These are phyloP conservation scores for Melieria picta DNA, from an alignment of 2,888 invertebrate genomes.

Conservation along the genomic window DNA sequence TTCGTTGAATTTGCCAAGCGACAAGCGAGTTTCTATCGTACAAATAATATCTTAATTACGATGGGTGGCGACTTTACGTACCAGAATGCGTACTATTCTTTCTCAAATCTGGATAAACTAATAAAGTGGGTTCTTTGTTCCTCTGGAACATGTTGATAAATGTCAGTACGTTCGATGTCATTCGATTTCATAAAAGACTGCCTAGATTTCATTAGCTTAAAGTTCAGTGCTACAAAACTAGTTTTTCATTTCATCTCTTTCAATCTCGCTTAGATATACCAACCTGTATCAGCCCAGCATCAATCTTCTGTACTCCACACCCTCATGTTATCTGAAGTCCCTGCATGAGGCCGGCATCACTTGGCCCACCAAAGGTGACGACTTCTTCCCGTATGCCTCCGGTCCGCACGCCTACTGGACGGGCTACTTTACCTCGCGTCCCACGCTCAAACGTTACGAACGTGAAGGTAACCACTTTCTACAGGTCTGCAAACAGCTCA, in stretches of 20 bases:
- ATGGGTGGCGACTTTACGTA: slow-evolving; percentile 95
- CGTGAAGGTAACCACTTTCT: slow-evolving; percentile 78
- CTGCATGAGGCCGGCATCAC: slow-evolving; percentile 76
- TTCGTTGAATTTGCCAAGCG: slow-evolving; percentile 70
- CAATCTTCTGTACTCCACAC: slow-evolving; percentile 86
- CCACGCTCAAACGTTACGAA: slow-evolving; percentile 82
- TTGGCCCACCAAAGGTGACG: slow-evolving; percentile 80
- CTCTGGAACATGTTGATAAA: slow-evolving; percentile 33
- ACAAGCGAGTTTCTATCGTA: slow-evolving; percentile 72
- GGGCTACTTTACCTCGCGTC: slow-evolving; percentile 87
- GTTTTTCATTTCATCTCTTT: neutral
- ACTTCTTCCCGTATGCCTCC: slow-evolving; percentile 92
- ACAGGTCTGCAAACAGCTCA: slow-evolving; percentile 81
- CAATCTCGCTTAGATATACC: slow-evolving; percentile 51
- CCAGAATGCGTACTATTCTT: slow-evolving; percentile 83
- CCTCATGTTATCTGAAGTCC: slow-evolving; percentile 84
- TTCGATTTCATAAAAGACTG: no score
- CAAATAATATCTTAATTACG: slow-evolving; percentile 81
- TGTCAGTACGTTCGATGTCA: no score
- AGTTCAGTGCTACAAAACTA: no score
- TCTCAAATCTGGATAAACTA: slow-evolving; percentile 84
- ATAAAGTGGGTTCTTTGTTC: slow-evolving; percentile 68
- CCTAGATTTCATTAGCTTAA: no score
- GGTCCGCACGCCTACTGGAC: slow-evolving; percentile 92
- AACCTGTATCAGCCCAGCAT: slow-evolving; percentile 69